A percentile compares a stretch with the other conserved stretches of the same genome.
Conservation (phyloP, 2,113 vertebrate species). For the Piprites chloris region DNA sequence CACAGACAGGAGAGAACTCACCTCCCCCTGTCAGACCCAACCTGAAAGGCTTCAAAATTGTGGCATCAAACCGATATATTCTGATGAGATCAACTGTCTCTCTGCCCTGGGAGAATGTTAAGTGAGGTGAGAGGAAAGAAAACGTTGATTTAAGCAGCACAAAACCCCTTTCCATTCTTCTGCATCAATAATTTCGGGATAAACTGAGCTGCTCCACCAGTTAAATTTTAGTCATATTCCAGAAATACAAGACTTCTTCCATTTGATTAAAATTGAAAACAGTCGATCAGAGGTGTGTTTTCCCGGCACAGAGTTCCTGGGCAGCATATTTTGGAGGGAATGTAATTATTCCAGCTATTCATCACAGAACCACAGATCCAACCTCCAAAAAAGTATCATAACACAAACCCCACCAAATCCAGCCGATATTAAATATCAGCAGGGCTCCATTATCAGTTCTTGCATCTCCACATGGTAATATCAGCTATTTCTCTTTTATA, state of each 20-base stretch:
- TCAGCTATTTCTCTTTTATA: slow-evolving; percentile 45
- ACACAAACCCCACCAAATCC: not conserved
- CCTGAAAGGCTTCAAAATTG: not conserved
- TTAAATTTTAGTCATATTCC: not conserved
- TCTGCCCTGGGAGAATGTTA: not conserved
- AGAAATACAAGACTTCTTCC: not conserved
- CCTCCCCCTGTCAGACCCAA: not conserved
- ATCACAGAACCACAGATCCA: not conserved
- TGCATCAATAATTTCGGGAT: not conserved
- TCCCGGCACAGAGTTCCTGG: not conserved
- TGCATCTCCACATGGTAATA: not conserved
- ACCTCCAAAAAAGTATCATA: not conserved
- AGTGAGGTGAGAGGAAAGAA: not conserved
- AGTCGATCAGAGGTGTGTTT: not conserved
- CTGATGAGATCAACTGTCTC: not conserved
- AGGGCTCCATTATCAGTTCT: not conserved
- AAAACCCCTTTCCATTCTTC: not conserved
- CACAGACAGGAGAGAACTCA: not conserved
- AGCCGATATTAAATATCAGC: slow-evolving; percentile 4
- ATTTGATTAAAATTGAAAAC: not conserved
- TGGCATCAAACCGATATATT: not conserved
- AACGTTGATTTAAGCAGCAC: not conserved
- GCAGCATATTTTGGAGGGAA: not conserved
- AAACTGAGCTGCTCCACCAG: not conserved
- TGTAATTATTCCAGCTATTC: slow-evolving; percentile 6